Percentiles rank a stretch among this genome's conserved stretches.
These are phyloP conservation scores for Antedon bifida DNA, from an alignment of 35 echinoderm and acorn worm species.

Conservation along the genomic window DNA sequence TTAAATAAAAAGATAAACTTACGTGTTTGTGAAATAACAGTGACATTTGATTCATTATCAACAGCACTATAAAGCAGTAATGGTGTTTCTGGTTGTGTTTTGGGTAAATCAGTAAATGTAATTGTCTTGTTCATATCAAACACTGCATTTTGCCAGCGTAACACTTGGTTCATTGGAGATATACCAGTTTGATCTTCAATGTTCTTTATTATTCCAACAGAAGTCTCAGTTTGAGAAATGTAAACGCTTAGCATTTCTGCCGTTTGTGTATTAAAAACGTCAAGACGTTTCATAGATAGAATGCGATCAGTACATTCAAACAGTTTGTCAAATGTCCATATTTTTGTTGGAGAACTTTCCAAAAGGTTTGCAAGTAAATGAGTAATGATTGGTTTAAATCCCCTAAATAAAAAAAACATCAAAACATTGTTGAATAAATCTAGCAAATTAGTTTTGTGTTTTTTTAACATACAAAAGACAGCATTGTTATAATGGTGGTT, in stretches of 20 bases:
- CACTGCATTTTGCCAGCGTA: conserved; percentile 23
- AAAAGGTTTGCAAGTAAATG: conserved; percentile 53
- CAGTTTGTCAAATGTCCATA: conserved; percentile 76
- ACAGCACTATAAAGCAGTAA: conserved; percentile 33
- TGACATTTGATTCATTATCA: not conserved
- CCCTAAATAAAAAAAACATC: not conserved
- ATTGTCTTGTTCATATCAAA: conserved; percentile 29
- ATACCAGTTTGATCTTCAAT: conserved; percentile 44
- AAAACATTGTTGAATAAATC: not conserved
- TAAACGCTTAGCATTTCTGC: conserved; percentile 48
- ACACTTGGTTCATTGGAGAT: conserved; percentile 23
- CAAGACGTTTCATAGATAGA: conserved; percentile 27
- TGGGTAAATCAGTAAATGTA: conserved; percentile 9
- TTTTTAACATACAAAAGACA: too few relatives aligned
- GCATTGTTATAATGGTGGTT: too few relatives aligned
- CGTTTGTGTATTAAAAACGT: conserved; percentile 41
- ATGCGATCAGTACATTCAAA: conserved; percentile 41
- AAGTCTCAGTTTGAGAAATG: not conserved
- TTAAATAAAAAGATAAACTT: conserved; percentile 15
- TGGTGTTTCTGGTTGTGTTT: conserved; percentile 37
- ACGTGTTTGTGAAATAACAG: conserved; percentile 24
- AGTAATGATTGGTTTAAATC: not conserved
- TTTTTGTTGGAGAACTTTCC: conserved; percentile 49
- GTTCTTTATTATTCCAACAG: conserved; percentile 46
- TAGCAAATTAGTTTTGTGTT: too few relatives aligned